These are phyloP conservation scores for Pseudomyrmex cubaensis DNA, from an alignment of 1,140 invertebrate genomes.

Conservation along the genomic window DNA sequence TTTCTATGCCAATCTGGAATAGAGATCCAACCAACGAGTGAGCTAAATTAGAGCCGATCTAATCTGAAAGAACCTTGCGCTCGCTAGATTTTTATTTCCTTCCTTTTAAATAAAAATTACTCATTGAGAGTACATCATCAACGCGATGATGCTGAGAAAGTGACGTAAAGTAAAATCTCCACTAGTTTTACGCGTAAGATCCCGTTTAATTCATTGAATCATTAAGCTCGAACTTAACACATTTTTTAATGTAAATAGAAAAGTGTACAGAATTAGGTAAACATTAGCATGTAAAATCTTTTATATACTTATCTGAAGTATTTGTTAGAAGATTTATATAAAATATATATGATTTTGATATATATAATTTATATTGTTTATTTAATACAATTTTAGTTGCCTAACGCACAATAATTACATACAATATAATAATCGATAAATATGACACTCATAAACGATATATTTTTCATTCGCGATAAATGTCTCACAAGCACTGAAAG, in stretches of 20 bases:
- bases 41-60: constrained; percentile 74
- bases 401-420: not conserved
- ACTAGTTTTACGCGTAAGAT: constrained; percentile 7
- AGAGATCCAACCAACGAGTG: constrained; percentile 68
- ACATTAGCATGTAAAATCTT: not conserved
- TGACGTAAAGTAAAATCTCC: constrained; percentile 6
- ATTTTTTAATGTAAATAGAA: not conserved
- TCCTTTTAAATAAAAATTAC: constrained; percentile 15
- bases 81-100: constrained; percentile 36
- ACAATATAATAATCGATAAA: not conserved
- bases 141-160: constrained; percentile 13
- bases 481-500: constrained; percentile 9
- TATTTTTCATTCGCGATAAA: not conserved
- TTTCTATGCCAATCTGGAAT: constrained; percentile 48
- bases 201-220: not conserved
- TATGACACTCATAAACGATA: not conserved
- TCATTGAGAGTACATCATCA: not conserved
- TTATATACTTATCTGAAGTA: not conserved
- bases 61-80: constrained; percentile 71
- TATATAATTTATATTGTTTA: not conserved
- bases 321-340: not conserved
- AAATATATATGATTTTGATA: not conserved
- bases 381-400: not conserved
- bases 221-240: constrained; percentile 13
- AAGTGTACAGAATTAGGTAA: not conserved